Evolutionary conservation across 2,113 vertebrate species (phyloP).

Genomic region (Nothoprocta pentlandii): DNA sequence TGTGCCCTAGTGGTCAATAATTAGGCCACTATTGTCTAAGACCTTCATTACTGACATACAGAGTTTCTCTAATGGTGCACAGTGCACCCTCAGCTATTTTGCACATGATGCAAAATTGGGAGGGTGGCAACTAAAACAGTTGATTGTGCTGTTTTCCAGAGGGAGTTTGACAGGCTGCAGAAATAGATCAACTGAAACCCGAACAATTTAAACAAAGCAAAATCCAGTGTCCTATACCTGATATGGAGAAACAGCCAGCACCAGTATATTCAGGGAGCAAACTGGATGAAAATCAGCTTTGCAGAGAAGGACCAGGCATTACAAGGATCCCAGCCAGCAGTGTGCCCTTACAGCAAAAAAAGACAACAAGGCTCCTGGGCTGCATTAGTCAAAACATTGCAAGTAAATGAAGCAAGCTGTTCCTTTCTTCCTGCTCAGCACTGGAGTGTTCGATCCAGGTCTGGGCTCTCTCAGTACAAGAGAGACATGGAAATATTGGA

Average conservation of each 20-base stretch:
- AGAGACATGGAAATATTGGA: not conserved
- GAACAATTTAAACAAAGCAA: not conserved
- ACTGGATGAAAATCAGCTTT: not conserved
- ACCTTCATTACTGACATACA: not conserved
- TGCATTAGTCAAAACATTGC: accelerated
- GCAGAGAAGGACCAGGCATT: not conserved
- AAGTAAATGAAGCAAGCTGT: not conserved
- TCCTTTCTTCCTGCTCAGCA: not conserved
- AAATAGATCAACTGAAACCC: not conserved
- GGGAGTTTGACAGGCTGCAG: not conserved
- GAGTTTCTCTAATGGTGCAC: not conserved
- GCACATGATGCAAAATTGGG: not conserved
- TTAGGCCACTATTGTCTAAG: not conserved
- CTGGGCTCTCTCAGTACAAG: not conserved
- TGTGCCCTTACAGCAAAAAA: not conserved
- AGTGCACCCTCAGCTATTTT: not conserved
- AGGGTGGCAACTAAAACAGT: not conserved
- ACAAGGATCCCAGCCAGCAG: not conserved
- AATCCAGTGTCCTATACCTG: not conserved
- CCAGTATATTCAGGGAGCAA: too few relatives aligned
- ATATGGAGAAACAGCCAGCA: not conserved
- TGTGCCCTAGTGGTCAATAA: not conserved
- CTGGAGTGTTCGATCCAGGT: not conserved
- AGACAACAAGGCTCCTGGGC: not conserved
- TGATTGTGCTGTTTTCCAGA: not conserved